Evolutionary conservation across 1,140 invertebrate species (phyloP).

Genomic region (Zaprionus inermis): DNA sequence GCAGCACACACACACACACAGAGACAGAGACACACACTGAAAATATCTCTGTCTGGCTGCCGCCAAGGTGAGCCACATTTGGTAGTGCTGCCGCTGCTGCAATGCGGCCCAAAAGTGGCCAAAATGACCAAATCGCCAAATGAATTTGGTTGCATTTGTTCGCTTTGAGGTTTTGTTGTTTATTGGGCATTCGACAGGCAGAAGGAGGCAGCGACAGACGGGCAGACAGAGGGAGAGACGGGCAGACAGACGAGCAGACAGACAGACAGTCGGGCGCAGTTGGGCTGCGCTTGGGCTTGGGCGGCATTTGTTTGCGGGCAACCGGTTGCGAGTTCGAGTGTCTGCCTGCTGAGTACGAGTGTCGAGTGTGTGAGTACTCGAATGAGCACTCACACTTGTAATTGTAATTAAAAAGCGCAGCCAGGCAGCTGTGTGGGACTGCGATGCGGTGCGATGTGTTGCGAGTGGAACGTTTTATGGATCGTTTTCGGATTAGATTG

Average conservation of each 20-base stretch:
- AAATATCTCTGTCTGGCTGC: constrained; percentile 32
- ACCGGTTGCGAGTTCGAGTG: constrained; percentile 52
- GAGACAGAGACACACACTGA: constrained; percentile 1
- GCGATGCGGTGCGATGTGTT: constrained; percentile 40
- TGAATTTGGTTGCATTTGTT: constrained; percentile 62
- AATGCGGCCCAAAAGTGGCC: constrained; percentile 38
- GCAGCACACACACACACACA: constrained; percentile 5
- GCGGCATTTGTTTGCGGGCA: constrained; percentile 67
- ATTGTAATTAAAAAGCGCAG: constrained; percentile 72
- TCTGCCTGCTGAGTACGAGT: constrained; percentile 2
- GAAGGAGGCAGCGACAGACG: too few relatives aligned
- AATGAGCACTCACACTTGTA: constrained; percentile 6
- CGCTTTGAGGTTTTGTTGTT: constrained; percentile 28
- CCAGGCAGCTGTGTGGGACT: constrained; percentile 33
- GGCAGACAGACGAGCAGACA: not conserved
- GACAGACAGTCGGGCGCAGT: constrained; percentile 11
- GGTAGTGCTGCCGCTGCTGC: constrained; percentile 41
- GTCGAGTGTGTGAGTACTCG: constrained; percentile 21
- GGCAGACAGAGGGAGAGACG: constrained; percentile 13
- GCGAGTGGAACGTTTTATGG: constrained; percentile 10
- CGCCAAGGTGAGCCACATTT: constrained; percentile 79
- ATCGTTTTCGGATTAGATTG: constrained; percentile 17
- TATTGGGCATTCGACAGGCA: constrained; percentile 18
- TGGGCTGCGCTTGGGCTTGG: constrained; percentile 30
- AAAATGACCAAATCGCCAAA: constrained; percentile 57